These are phyloP conservation scores for Melipona bicolor DNA, from an alignment of 2,888 invertebrate genomes.

Conservation along the genomic window DNA sequence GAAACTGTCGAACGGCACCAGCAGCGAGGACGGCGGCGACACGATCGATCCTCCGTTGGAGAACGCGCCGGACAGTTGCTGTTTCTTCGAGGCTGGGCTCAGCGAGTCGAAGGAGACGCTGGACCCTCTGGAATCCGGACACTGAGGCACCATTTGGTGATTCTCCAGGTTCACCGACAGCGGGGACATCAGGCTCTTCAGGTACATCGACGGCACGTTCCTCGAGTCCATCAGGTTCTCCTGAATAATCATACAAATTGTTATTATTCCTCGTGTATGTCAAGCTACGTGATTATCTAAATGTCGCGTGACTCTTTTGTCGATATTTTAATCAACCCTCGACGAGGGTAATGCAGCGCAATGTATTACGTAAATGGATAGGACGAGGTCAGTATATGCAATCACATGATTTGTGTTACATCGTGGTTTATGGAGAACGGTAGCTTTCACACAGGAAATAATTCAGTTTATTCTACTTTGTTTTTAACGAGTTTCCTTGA, in stretches of 20 bases:
- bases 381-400: neutral
- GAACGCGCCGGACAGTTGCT: conserved; percentile 43
- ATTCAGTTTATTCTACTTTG: neutral
- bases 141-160: conserved; percentile 70
- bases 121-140: conserved; percentile 22
- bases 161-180: conserved; percentile 68
- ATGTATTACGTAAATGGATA: neutral
- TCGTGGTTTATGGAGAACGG: neutral
- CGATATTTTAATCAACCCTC: neutral
- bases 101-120: conserved; percentile 44
- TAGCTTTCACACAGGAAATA: neutral
- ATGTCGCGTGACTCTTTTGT: neutral
- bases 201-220: conserved; percentile 58
- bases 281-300: neutral
- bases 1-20: conserved; percentile 63
- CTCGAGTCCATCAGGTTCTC: conserved; percentile 65
- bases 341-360: neutral
- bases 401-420: too few relatives aligned
- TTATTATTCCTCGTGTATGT: neutral
- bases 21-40: conserved; percentile 59
- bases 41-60: conserved; percentile 26
- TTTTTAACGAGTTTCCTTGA: neutral
- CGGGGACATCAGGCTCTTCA: conserved; percentile 58
- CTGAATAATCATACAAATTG: conserved; percentile 41
- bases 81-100: conserved; percentile 59